Base-by-base conservation (phyloP, 2,888 invertebrate genomes). In the Patella caerulea region DNA sequence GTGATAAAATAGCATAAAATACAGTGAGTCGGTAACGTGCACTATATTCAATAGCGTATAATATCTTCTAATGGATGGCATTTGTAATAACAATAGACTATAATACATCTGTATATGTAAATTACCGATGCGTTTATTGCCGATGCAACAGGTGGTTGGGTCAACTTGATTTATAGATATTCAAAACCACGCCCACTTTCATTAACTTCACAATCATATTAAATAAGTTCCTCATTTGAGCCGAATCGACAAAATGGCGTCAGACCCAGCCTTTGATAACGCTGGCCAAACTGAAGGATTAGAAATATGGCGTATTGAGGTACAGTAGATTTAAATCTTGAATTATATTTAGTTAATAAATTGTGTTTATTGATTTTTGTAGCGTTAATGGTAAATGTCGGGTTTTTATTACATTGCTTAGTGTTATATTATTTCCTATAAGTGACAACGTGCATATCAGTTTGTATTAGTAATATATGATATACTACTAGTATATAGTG, bases 221-320 rank as follows among this genome's bases (percentile, higher is more conserved):
- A 53, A 19, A n/a, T 52, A 11, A 70, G 52, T 19, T 75, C 70
- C 11, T 70, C 29, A 69, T 53, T 9, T n/a, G 75, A 56, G 12
- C 69, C 15, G 14, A 17, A 54, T 75, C 12, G 29, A 52, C 53
- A 15, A 54, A 65, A 34, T 45, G 56, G 73, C 54, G 29, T 65
- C 19, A 24, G 87, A 88, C 74, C 76, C 94, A 79, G 95, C 95
- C 4, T 96, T 96, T 90, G 94, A 93, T 78, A 94, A 94, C 82
- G 94, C 95, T 72, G 96, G 96, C 1, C 93, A 93, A 88, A 92
- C 92, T 73, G 93, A 94, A 9, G 96, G 96, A 0, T 86, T 95
- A 0, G 94, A 95, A 91, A 94, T 96, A 85, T 96, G 96, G 96
- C 94, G 96, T 89, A 94, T 96, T 81, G 96, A 96, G 94, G 96